Percentiles rank a stretch among this genome's conserved stretches.
phyloP scores from a whole-genome alignment of 2,888 invertebrate species.

The Agrochola litura region DNA sequence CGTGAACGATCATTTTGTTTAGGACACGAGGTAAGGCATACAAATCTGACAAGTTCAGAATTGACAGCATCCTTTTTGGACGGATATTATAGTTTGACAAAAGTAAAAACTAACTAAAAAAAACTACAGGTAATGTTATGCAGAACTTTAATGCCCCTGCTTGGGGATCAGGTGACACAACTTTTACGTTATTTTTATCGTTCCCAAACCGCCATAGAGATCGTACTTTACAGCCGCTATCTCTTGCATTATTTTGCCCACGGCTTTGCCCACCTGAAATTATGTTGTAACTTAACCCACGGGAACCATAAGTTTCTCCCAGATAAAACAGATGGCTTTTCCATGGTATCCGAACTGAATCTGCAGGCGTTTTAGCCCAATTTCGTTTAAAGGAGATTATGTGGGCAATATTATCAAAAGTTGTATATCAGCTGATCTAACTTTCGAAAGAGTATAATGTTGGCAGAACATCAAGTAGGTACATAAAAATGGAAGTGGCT shows the following conservation, averaged over 20 bases:
- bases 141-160: neutral
- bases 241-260: constrained; percentile 56
- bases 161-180: constrained; percentile 9
- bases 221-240: constrained; percentile 36
- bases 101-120: neutral
- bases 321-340: constrained; percentile 50
- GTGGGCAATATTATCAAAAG: neutral
- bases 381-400: neutral
- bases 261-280: constrained; percentile 52
- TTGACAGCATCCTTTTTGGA: neutral
- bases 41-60: neutral
- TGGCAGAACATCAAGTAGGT: neutral
- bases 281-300: constrained; percentile 48
- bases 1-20: neutral
- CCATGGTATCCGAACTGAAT: constrained; percentile 36
- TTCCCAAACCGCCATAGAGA: constrained; percentile 32
- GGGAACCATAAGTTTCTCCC: constrained; percentile 52
- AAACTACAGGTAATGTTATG: neutral
- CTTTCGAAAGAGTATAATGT: neutral
- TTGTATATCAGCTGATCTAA: neutral
- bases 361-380: neutral
- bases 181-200: constrained; percentile 37
- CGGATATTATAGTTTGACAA: neutral
- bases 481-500: no score
- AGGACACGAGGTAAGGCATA: neutral